Conservation (phyloP, 2,797 vertebrate genomes). For the Tokudaia tokunoshimensis region DNA sequence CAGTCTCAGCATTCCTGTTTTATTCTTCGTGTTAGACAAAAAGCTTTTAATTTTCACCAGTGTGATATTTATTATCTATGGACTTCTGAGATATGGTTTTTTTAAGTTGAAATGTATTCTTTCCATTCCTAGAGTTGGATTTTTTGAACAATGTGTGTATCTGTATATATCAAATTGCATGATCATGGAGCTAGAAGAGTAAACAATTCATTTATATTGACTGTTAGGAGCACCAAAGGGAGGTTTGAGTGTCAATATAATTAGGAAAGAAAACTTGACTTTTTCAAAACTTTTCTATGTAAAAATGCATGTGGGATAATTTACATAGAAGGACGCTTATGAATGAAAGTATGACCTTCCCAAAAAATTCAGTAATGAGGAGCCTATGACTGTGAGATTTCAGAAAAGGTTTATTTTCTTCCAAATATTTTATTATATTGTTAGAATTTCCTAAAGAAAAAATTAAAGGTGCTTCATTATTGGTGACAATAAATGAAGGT, state of each 20-base stretch:
- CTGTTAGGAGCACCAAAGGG: neutral
- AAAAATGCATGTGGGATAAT: slow-evolving; percentile 29
- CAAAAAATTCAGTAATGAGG: slow-evolving; percentile 50
- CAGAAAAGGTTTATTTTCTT: slow-evolving; percentile 34
- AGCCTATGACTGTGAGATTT: slow-evolving; percentile 16
- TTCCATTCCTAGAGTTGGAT: neutral
- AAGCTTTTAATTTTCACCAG: neutral
- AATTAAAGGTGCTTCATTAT: slow-evolving; percentile 46
- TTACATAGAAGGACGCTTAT: slow-evolving; percentile 13
- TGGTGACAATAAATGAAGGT: slow-evolving; percentile 49
- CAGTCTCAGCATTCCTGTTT: neutral
- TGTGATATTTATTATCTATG: neutral
- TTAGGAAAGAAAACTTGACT: neutral
- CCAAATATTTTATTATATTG: neutral
- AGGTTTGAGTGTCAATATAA: slow-evolving; percentile 31
- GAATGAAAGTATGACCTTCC: slow-evolving; percentile 19
- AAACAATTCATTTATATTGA: slow-evolving; percentile 34
- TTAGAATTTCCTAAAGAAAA: slow-evolving; percentile 35
- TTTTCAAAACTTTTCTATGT: slow-evolving; percentile 44
- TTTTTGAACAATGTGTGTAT: slow-evolving; percentile 35
- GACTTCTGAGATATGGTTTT: neutral
- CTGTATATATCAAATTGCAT: neutral
- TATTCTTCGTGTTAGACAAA: neutral
- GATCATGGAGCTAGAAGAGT: slow-evolving; percentile 33
- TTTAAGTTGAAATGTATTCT: neutral